Percentiles rank a stretch among this genome's conserved stretches.
Evolutionary conservation across 1,140 invertebrate genomes (phyloP).

Genomic region (Heliconius hewitsoni): DNA sequence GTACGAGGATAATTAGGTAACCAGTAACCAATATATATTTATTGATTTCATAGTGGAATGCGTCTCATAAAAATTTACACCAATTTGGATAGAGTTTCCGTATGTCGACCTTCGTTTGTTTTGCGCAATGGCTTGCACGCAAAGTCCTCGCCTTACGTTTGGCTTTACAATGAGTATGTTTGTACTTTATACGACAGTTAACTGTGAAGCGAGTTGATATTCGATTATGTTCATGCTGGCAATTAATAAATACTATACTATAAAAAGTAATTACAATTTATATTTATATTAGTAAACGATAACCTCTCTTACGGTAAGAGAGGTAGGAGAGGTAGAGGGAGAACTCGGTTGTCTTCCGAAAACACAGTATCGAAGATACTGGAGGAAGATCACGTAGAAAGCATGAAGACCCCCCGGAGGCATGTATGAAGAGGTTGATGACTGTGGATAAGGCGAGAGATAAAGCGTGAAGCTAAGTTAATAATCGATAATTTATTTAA

Average conservation of each 20-base stretch:
- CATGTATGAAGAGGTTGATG: no score
- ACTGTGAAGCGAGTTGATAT: slow-evolving; percentile 8
- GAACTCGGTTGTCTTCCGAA: no score
- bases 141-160: slow-evolving; percentile 22
- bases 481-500: no score
- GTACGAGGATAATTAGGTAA: slow-evolving; percentile 52
- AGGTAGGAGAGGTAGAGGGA: no score
- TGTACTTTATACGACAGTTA: neutral
- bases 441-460: no score
- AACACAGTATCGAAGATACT: no score
- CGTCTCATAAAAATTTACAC: slow-evolving; percentile 48
- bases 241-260: neutral
- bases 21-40: slow-evolving; percentile 19
- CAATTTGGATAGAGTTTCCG: slow-evolving; percentile 57
- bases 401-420: no score
- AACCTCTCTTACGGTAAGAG: no score
- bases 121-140: slow-evolving; percentile 47
- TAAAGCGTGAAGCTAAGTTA: no score
- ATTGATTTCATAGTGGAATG: slow-evolving; percentile 22
- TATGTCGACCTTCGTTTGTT: slow-evolving; percentile 52
- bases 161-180: slow-evolving; percentile 10
- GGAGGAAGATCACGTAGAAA: no score
- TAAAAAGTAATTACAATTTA: neutral
- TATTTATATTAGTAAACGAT: neutral
- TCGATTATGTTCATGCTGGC: slow-evolving; percentile 9